Evolutionary conservation across 2,113 vertebrate species (phyloP).

Genomic region (Excalfactoria chinensis): DNA sequence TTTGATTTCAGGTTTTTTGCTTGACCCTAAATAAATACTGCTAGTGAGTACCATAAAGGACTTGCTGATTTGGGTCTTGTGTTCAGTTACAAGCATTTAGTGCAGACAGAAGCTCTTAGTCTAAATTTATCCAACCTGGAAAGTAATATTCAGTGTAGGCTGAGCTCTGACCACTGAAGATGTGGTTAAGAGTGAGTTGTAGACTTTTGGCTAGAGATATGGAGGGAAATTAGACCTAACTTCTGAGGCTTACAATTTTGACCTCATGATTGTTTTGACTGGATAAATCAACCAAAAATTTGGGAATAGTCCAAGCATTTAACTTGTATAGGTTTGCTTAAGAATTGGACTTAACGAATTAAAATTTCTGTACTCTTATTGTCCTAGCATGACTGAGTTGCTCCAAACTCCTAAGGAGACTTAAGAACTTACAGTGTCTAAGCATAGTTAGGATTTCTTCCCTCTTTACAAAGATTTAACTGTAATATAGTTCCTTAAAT

Average conservation of each 20-base stretch:
- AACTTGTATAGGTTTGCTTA: not conserved
- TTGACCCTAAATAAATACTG: not conserved
- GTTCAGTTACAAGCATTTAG: not conserved
- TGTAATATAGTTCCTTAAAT: not conserved
- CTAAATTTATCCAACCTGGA: not conserved
- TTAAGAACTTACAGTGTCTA: not conserved
- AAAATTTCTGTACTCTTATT: constrained; percentile 20
- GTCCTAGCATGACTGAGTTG: not conserved
- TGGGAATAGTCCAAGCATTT: constrained; percentile 11
- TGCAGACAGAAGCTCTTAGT: not conserved
- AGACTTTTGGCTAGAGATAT: not conserved
- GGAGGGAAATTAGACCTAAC: not conserved
- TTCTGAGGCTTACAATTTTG: not conserved
- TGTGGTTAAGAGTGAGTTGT: not conserved
- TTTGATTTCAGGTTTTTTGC: not conserved
- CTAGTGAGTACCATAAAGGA: not conserved
- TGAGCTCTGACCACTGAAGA: not conserved
- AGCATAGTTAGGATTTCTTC: constrained; percentile 40
- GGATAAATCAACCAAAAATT: constrained; percentile 18
- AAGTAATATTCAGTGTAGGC: not conserved
- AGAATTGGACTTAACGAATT: constrained; percentile 34
- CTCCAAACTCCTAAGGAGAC: constrained; percentile 3
- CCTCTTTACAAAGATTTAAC: not conserved
- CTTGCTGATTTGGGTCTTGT: not conserved
- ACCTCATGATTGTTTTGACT: constrained; percentile 15